Base-by-base conservation (phyloP, 2,888 invertebrate genomes). In the Hirtodrosophila trivittata region DNA sequence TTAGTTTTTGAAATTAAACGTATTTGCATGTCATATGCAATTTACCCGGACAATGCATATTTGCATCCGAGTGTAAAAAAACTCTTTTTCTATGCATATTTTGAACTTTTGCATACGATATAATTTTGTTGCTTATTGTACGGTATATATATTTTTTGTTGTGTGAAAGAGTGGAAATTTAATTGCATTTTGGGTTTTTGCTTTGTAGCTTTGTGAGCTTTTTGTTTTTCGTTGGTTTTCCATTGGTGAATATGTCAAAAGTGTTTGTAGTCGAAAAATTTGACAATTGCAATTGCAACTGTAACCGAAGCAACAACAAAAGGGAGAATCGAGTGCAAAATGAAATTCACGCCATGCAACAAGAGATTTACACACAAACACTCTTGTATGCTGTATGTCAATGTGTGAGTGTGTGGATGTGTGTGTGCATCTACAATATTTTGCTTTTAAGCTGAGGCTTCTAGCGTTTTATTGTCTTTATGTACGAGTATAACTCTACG, bases 1-100 rank as follows among this genome's bases (percentile, higher is more conserved):
- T 85, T 82, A 76, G 86, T 83, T 83, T 78, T 82, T 66, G 57
- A 87, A 83, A 82, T 87, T 84, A 76, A 82, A 78, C 66, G 74
- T 69, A 87, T 83, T 87, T 87, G 74, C 82, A 85, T 82, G 83
- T 85, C 86, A 75, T 73, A 73, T 58, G 67, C 75, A 74, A 62
- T 74, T 59, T 64, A 54, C 9, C 32, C 39, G 25, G 9, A 42
- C 50, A 45, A 35, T 26, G 43, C 54, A 47, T 39, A 71, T 71
- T 68, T 80, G 58, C 60, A 57, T 59, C 37, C 55, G 43, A 60
- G 38, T 63, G 33, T 26, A 39, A 41, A 26, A 14, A 18, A 32
- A 46, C 18, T 46, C 9, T 51, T 33, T 28, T 47, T 49, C 9
- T 41, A 41, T 38, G 39, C 14, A 30, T 35, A 37, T 14, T 47